Evolutionary conservation across 2,113 vertebrate genomes (phyloP), one percentile per base, ranked within the genome.

Genomic region (Hyla sarda): DNA sequence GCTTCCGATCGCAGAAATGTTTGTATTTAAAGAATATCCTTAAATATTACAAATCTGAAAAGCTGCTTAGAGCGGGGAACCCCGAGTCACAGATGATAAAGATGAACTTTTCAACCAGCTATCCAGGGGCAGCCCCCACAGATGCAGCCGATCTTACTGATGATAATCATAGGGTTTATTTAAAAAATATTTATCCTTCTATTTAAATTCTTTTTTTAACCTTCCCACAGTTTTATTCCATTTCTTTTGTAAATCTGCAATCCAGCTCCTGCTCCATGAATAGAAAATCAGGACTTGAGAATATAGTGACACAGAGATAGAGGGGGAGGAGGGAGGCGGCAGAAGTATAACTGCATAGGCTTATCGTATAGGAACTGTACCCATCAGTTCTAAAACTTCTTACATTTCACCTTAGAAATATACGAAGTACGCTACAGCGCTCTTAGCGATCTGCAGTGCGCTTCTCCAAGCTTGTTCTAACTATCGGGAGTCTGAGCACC

Each of bases 1-100:
- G 25, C 50, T 1, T 80, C 69, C 58, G 37, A 80, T 52, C 37
- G 62, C 84, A 52, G 8, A 69, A 58, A 77, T 60, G 12, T 50
- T 58, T 72, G 9, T 50, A 41, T 47, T 6, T 48, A 30, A 52
- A 73, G 32, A 73, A 19, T 21, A 14, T 72, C 47, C 13, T 6
- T 60, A 41, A 74, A 83, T 74, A 83, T 56, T 74, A 56, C 19
- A 30, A 25, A 50, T 28, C 47, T 34, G 23, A 60, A 19, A 13
- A 62, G 21, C 25, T 1, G 19, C 56, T 47, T 50, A 50, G 41
- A 1, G 14, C 19, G n/a, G 77, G 54, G 34, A 45, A 62, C 37
- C 78, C 78, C n/a, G n/a, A 81, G 32, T 23, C 32, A 37, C 28
- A 56, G 28, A 37, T 10, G 21, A 23, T 45, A 6, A n/a, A 48